Evolutionary conservation across 2,113 vertebrate genomes (phyloP).

Genomic region (Lepidiolamprologus cunningtoni): DNA sequence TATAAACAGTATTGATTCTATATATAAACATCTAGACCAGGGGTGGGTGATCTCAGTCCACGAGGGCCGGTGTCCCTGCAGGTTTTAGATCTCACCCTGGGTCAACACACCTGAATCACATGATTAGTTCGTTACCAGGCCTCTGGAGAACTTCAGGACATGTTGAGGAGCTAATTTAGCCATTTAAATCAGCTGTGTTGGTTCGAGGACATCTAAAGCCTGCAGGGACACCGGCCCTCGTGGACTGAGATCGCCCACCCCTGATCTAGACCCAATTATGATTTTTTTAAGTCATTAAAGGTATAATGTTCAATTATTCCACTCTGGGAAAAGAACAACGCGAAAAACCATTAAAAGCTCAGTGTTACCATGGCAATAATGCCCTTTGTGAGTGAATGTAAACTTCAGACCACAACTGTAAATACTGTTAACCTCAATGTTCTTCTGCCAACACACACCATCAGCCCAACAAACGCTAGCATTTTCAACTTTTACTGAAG

Average conservation of each 20-base stretch:
- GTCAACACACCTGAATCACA: not conserved
- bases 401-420: not conserved
- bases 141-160: not conserved
- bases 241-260: not conserved
- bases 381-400: not conserved
- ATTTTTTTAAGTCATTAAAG: not conserved
- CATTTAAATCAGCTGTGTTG: not conserved
- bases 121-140: not conserved
- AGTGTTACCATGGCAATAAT: not conserved
- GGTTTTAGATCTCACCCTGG: not conserved
- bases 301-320: not conserved
- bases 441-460: constrained; percentile 31
- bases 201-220: rapidly evolving
- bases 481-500: not conserved
- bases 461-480: not conserved
- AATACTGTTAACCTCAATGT: constrained; percentile 13
- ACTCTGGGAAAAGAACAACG: rapidly evolving
- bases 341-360: not conserved
- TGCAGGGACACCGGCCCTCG: not conserved
- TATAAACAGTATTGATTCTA: not conserved
- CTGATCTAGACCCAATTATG: not conserved
- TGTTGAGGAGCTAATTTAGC: not conserved
- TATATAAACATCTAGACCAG: not conserved
- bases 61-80: not conserved
- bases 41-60: not conserved